Evolutionary conservation across 2,888 invertebrate genomes (phyloP), one percentile per base, ranked within the genome.

Genomic region (Meliscaeva auricollis): DNA sequence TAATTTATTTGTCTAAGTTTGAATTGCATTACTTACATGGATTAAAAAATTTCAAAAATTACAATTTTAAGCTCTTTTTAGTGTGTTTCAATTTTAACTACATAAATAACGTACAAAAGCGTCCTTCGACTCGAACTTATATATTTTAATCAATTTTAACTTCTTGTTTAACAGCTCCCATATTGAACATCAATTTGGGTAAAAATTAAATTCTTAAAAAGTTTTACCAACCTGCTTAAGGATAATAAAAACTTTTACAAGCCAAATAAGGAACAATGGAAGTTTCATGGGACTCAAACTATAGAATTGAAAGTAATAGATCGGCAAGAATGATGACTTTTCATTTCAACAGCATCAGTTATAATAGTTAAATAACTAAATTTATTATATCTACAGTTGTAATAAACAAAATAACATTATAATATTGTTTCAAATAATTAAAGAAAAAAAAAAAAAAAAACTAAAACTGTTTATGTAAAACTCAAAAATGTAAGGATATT

Each of bases 341-440:
- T 50, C n/a, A 38, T 15, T 66, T 35, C 32, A 64, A 46, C 20
- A 50, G 50, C 50, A 46, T 64, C 64, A 38, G 66, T 50, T 50
- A 50, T 38, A 66, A 50, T 17, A 32, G 32, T 50, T 50, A 48
- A 66, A 20, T 22, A 66, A 35, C 35, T 50, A n/a, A 4, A 35
- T 66, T 22, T 50, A 66, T 15, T 66, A 38, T 3, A 22, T 50
- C n/a, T 35, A 50, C n/a, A 50, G 50, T 66, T 66, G 35, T 35
- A 50, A 35, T 9, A 11, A 9, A 38, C 9, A 32, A 17, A 35
- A 58, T n/a, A 13, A 35, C 2, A 60, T 41, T 30, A 3, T 48
- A 32, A 35, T 35, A 66, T 35, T 66, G 66, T 66, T 66, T 35
- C 8, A 50, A 48, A n/a, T 3, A 48, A 48, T 30, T 20, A 35